A percentile compares a stretch with the other conserved stretches of the same genome.
Evolutionary conservation across 2,797 vertebrate genomes (phyloP).

Genomic region (Taeniopygia guttata): DNA sequence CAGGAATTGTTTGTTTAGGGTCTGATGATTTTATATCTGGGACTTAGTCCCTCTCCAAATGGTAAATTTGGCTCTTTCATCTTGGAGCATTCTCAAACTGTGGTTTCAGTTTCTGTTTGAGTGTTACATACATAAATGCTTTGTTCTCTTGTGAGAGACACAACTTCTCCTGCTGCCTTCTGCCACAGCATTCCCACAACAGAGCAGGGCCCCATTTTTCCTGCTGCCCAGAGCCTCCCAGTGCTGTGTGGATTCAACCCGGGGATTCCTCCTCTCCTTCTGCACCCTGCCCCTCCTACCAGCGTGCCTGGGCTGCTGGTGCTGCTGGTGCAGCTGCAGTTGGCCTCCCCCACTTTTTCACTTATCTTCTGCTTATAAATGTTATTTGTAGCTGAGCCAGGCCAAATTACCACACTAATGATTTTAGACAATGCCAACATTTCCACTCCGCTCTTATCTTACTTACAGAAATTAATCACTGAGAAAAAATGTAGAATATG

Average conservation of each 20-base stretch:
- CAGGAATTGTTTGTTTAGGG: not conserved
- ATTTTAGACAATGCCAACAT: not conserved
- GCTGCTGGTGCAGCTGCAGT: not conserved
- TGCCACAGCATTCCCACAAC: not conserved
- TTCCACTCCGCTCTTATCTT: not conserved
- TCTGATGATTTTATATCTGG: not conserved
- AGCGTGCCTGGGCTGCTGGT: not conserved
- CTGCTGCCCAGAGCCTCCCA: accelerated
- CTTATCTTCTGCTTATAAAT: not conserved
- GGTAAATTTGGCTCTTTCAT: not conserved
- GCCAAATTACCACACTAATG: not conserved
- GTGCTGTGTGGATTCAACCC: accelerated
- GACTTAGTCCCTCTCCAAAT: not conserved
- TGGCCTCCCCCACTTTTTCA: not conserved
- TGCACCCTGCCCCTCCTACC: not conserved
- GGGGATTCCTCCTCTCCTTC: not conserved
- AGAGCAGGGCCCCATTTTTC: not conserved
- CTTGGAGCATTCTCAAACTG: not conserved
- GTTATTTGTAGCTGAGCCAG: not conserved
- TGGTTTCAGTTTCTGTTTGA: not conserved
- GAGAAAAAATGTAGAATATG: not conserved
- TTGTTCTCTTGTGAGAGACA: not conserved
- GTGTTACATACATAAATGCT: not conserved
- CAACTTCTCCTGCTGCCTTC: not conserved
- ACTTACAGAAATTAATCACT: not conserved